Base-by-base conservation (phyloP, 2,797 vertebrate genomes). In the Cygnus olor region DNA sequence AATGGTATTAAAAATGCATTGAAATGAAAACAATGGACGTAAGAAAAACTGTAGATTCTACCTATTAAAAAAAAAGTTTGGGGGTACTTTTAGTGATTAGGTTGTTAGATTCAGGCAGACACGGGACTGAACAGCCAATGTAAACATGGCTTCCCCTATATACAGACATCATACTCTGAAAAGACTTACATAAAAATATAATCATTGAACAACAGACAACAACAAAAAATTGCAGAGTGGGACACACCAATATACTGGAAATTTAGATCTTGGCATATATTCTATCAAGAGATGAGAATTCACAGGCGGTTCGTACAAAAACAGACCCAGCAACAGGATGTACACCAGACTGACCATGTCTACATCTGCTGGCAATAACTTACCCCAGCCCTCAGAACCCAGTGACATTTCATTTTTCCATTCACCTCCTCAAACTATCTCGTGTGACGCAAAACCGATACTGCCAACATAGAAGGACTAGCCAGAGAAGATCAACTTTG, bases 261-360 rank as follows among this genome's bases (percentile, higher is more conserved):
- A 93, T 68, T 38, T 9, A 70, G 18, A 76, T 69, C 45, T 70
- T 76, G 3, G 1, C 63, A 88, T 51, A 82, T 84, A 89, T 81
- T 81, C 64, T 64, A 49, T 71, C 73, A 85, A 54, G 8, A 65
- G 51, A 87, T 63, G 69, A 44, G 19, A 92, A 88, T 56, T 91
- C 81, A 79, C 51, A 92, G 22, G 51, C 73, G 63, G 69, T 12
- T 45, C 77, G 49, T 54, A 79, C 30, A 90, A 76, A 72, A 89
- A 30, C 45, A 88, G 82, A 93, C 10, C 9, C 21, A 90, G 82
- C 30, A 92, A 94, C 77, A 90, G 88, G 91, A 90, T 71, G 68
- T 3, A 2, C 51, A 80, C n/a, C 77, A 92, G 87, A 95, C 85
- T 85, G 85, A 83, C 89, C 93, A 88, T 3, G 61, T 86, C 82